Percentiles rank a stretch among this genome's conserved stretches.
phyloP scores from a whole-genome alignment of 2,888 invertebrate species.

The Cantharis flavilabris region DNA sequence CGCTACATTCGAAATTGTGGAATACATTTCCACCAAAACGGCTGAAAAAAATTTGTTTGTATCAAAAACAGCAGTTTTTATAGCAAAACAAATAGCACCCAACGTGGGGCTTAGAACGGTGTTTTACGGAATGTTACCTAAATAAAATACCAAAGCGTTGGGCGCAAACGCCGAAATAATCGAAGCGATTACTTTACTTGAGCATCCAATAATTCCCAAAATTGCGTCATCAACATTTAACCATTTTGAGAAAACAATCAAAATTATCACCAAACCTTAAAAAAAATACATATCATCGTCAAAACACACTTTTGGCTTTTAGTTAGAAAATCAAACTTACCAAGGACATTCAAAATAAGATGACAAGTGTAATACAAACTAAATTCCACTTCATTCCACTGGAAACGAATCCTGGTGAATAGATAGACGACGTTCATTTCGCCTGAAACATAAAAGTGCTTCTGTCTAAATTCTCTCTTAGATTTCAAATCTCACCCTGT shows the following conservation, averaged over 20 bases:
- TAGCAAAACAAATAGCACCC: too few species aligned
- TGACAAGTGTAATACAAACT: constrained; percentile 68
- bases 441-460: not conserved
- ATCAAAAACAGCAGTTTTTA: too few species aligned
- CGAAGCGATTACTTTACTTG: constrained; percentile 49
- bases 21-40: constrained; percentile 58
- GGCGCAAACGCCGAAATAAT: constrained; percentile 50
- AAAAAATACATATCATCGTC: constrained; percentile 6
- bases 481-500: not conserved
- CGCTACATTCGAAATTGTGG: constrained; percentile 60
- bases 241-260: constrained; percentile 45
- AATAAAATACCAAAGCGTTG: constrained; percentile 45
- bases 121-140: too few species aligned
- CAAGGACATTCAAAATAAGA: constrained; percentile 64
- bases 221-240: constrained; percentile 49
- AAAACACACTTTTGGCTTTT: too few species aligned
- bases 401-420: not conserved
- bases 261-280: constrained; percentile 45
- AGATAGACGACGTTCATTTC: not conserved
- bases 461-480: too few species aligned
- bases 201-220: constrained; percentile 48
- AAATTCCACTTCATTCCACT: not conserved
- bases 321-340: not conserved
- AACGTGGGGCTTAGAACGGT: too few species aligned
- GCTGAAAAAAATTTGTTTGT: constrained; percentile 42